Evolutionary conservation across 1,140 invertebrate genomes (phyloP).

Genomic region (Leucophenga varia): DNA sequence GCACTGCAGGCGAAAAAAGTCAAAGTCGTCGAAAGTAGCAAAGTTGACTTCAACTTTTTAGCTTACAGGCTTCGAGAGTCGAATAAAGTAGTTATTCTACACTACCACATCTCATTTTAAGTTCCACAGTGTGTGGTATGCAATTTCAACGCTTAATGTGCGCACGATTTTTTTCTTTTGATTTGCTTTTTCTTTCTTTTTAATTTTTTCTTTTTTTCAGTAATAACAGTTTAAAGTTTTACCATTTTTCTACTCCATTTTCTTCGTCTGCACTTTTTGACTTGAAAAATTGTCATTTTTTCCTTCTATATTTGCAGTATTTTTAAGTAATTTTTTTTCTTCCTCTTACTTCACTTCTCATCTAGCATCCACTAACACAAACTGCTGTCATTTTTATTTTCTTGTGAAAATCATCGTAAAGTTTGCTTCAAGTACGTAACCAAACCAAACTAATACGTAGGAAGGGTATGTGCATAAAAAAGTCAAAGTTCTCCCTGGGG

Average conservation of each 20-base stretch:
- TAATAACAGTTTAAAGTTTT: slow-evolving; percentile 38
- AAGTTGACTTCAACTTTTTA: too few relatives aligned
- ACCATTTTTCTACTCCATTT: slow-evolving; percentile 35
- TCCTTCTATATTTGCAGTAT: slow-evolving; percentile 25
- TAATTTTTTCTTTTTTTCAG: slow-evolving; percentile 31
- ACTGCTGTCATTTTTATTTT: too few relatives aligned
- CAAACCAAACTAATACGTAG: slow-evolving; percentile 39
- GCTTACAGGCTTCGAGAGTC: too few relatives aligned
- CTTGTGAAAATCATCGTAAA: slow-evolving; percentile 40
- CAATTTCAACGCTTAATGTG: too few relatives aligned
- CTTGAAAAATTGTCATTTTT: slow-evolving; percentile 19
- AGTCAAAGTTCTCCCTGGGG: slow-evolving; percentile 44
- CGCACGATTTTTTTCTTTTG: too few relatives aligned
- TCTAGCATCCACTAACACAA: too few relatives aligned
- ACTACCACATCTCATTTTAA: too few relatives aligned
- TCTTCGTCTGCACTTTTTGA: slow-evolving; percentile 13
- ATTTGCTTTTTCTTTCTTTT: slow-evolving; percentile 16
- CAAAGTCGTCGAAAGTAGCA: too few relatives aligned
- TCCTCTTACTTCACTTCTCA: too few relatives aligned
- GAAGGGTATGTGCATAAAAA: slow-evolving; percentile 17
- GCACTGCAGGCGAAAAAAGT: too few relatives aligned
- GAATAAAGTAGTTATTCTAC: too few relatives aligned
- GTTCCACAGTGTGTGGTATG: too few relatives aligned
- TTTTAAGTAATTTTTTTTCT: slow-evolving; percentile 7
- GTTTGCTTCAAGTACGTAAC: slow-evolving; percentile 34